Evolutionary conservation across 2,888 invertebrate genomes (phyloP).

Genomic region (Unio pictorum): DNA sequence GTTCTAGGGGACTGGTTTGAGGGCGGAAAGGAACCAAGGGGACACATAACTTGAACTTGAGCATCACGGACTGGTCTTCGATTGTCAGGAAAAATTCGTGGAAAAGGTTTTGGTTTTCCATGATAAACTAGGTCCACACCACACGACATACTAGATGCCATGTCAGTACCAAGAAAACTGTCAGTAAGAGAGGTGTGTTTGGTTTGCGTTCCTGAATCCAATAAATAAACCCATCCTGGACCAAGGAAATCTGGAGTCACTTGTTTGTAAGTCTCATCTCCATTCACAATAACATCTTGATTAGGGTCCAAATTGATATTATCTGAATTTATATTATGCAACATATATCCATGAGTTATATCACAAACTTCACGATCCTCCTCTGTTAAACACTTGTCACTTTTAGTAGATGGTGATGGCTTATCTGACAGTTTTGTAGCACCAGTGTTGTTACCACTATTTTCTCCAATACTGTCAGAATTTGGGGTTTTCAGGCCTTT

Average conservation of each 20-base stretch:
- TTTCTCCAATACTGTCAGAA: no score
- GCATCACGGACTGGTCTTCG: slow-evolving; percentile 33
- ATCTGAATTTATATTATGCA: slow-evolving; percentile 7
- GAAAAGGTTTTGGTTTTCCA: slow-evolving; percentile 37
- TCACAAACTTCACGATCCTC: slow-evolving; percentile 60
- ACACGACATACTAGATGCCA: slow-evolving; percentile 17
- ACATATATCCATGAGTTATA: slow-evolving; percentile 34
- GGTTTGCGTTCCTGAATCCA: slow-evolving; percentile 39
- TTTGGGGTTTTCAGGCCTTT: no score
- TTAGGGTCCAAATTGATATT: neutral
- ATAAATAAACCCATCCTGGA: slow-evolving; percentile 32
- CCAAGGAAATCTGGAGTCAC: slow-evolving; percentile 8
- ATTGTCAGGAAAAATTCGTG: slow-evolving; percentile 33
- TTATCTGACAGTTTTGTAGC: no score
- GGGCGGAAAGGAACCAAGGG: slow-evolving; percentile 19
- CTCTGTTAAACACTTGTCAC: slow-evolving; percentile 42
- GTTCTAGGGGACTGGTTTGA: slow-evolving; percentile 2
- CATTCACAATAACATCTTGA: no score
- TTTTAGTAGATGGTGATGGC: no score
- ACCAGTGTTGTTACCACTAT: no score
- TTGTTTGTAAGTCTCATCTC: no score
- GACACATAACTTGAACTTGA: slow-evolving; percentile 49
- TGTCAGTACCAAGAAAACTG: slow-evolving; percentile 18
- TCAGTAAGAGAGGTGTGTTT: slow-evolving; percentile 34
- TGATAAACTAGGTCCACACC: slow-evolving; percentile 21